Conservation (phyloP, 1,140 invertebrate genomes). For the Uloborus diversus region DNA sequence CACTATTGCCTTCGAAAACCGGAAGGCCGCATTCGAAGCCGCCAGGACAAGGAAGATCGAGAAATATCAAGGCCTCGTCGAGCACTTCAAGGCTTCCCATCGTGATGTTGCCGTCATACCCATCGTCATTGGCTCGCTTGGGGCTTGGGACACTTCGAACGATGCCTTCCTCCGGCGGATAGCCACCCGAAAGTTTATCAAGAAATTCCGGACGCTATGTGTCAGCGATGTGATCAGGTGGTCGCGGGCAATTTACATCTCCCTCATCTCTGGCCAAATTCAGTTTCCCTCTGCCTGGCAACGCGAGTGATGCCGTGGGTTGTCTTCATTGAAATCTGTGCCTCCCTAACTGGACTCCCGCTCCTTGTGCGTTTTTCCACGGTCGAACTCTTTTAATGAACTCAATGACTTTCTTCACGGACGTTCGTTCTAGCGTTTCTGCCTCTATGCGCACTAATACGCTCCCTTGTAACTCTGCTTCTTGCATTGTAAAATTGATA, state of each 20-base stretch:
- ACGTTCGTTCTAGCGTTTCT: neutral
- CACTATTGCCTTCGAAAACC: neutral
- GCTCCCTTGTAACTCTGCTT: neutral
- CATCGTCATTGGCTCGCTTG: slow-evolving; percentile 1
- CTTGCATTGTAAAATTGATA: neutral
- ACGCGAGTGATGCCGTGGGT: neutral
- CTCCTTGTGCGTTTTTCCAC: neutral
- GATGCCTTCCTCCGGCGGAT: neutral
- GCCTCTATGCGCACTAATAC: neutral
- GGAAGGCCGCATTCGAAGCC: neutral
- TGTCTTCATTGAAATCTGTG: neutral
- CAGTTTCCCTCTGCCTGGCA: neutral
- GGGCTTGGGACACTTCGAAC: neutral
- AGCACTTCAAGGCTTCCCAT: neutral
- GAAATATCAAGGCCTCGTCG: neutral
- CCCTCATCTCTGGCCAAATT: neutral
- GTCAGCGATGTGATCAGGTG: neutral
- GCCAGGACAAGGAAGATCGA: neutral
- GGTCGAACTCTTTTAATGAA: too few species aligned
- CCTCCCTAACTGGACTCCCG: neutral
- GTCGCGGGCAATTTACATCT: neutral
- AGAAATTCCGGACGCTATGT: neutral
- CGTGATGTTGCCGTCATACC: neutral
- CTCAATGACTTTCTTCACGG: too few species aligned
- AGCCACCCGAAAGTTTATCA: neutral